Conservation (phyloP, 2,797 vertebrate genomes). For the Epinephelus awoara region DNA sequence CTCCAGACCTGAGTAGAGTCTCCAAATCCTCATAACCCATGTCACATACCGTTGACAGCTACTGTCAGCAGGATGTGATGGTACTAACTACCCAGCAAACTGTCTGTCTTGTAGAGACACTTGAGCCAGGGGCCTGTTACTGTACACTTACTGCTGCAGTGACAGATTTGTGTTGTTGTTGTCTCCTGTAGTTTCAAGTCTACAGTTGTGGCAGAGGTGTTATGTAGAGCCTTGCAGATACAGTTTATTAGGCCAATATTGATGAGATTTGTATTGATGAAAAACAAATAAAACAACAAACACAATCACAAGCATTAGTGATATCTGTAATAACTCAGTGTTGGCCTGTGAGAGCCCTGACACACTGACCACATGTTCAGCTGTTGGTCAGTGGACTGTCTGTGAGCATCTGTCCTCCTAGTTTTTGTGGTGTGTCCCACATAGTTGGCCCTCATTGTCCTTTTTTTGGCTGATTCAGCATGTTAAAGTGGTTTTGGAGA, state of each 20-base stretch:
- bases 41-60: constrained; percentile 44
- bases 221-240: not conserved
- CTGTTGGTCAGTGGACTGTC: too few relatives aligned
- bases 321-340: too few relatives aligned
- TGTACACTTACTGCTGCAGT: constrained; percentile 10
- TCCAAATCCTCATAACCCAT: constrained; percentile 21
- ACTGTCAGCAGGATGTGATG: constrained; percentile 27
- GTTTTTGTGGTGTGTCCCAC: too few relatives aligned
- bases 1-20: constrained; percentile 14
- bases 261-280: too few relatives aligned
- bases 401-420: too few relatives aligned
- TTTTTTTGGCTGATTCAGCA: too few relatives aligned
- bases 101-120: constrained; percentile 20
- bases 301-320: too few relatives aligned
- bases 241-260: not conserved
- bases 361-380: too few relatives aligned
- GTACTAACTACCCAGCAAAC: constrained; percentile 9
- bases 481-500: too few relatives aligned
- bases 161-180: constrained; percentile 16
- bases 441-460: too few relatives aligned
- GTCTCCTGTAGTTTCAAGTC: not conserved
- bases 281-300: too few relatives aligned
- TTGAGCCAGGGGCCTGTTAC: constrained; percentile 3
- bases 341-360: too few relatives aligned
- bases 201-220: not conserved